Evolutionary conservation across 1,140 invertebrate genomes (phyloP).

Genomic region (Drosophila truncata): DNA sequence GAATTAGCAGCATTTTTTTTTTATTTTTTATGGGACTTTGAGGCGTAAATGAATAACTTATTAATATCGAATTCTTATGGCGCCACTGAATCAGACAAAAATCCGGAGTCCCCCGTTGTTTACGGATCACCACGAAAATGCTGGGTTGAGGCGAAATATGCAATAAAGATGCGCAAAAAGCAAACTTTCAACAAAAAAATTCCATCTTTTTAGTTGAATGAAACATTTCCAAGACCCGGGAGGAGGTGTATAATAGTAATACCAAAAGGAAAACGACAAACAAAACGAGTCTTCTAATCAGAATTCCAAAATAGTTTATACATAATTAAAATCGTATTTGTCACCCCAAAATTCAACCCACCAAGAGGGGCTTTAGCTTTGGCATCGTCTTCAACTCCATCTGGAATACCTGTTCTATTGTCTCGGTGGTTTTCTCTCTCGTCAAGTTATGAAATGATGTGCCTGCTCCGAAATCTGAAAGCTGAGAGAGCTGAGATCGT

Average conservation of each 20-base stretch:
- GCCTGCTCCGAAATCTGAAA: background rate
- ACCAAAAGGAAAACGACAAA: slow-evolving; percentile 25
- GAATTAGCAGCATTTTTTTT: slow-evolving; percentile 62
- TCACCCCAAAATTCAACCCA: slow-evolving; percentile 53
- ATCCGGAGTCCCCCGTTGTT: slow-evolving; percentile 59
- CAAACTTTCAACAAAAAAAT: slow-evolving; percentile 69
- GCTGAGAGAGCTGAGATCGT: slow-evolving; percentile 1
- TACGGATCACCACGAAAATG: slow-evolving; percentile 38
- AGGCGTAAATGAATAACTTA: slow-evolving; percentile 74
- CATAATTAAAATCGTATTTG: slow-evolving; percentile 75
- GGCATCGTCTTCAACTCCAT: slow-evolving; percentile 13
- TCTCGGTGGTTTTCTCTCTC: slow-evolving; percentile 46
- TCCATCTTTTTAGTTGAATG: slow-evolving; percentile 69
- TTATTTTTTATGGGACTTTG: slow-evolving; percentile 40
- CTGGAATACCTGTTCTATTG: slow-evolving; percentile 65
- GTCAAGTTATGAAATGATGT: slow-evolving; percentile 16
- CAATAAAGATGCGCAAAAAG: slow-evolving; percentile 66
- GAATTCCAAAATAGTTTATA: slow-evolving; percentile 54
- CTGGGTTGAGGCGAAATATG: slow-evolving; percentile 12
- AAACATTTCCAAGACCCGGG: slow-evolving; percentile 51
- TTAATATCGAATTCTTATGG: slow-evolving; percentile 49
- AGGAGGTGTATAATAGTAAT: background rate
- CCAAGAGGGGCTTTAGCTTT: slow-evolving; percentile 26
- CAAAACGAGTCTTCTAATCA: slow-evolving; percentile 44
- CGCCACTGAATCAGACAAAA: slow-evolving; percentile 55